Evolutionary conservation across 2,888 invertebrate genomes (phyloP), one percentile per base, ranked within the genome.

Genomic region (Disparrhopalites patrizii): DNA sequence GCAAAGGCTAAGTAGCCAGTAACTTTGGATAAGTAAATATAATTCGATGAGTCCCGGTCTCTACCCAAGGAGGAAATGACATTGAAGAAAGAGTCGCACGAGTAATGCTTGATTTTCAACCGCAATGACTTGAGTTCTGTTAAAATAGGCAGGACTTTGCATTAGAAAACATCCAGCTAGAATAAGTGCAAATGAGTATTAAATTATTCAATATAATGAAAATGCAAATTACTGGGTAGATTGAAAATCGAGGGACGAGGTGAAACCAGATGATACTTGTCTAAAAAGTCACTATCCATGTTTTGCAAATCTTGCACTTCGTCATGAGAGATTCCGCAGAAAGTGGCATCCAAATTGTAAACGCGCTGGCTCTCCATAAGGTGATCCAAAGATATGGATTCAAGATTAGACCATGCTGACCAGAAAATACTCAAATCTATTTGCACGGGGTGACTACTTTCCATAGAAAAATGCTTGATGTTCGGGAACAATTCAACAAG

Each of bases 71-170:
- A 43, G n/a, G 43, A 43, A 15, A 43, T 43, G 5, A 43, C 43
- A 43, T 43, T 43, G 43, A 43, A 43, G n/a, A 43, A 43, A 10
- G 43, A 43, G 43, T 43, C 43, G 20, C 43, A 43, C 4, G 43
- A 43, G n/a, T 43, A 43, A 43, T 43, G 43, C n/a, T 43, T 43
- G 43, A 43, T 43, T n/a, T 43, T 43, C n/a, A 43, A 20, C 20
- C 43, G 43, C 8, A 43, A 20, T 18, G 43, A 18, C 20, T n/a
- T 5, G 4, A 43, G 43, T 43, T 43, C 43, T 36, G 36, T 7
- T 10, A 36, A 36, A 10, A 36, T 36, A 36, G 36, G 8, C 7
- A 36, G 15, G 7, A 36, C 7, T 36, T 36, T 36, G 7, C 36
- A 36, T 15, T 10, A 10, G 36, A 36, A 36, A 10, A 36, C 7